Base-by-base conservation (phyloP, 2,113 vertebrate species). In the Microtus pennsylvanicus region DNA sequence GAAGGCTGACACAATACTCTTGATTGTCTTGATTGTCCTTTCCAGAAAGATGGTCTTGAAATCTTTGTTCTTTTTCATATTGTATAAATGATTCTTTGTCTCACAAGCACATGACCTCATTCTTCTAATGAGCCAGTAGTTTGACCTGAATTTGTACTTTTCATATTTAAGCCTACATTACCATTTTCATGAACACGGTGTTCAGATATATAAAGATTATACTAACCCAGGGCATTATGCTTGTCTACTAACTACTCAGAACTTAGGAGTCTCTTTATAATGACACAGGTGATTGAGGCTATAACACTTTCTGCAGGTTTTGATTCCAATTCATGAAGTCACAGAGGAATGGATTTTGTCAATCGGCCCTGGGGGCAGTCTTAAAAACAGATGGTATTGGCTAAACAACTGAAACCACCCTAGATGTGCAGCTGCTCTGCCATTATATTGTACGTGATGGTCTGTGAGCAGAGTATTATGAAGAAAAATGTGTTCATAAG, bases 321-420 rank as follows among this genome's bases (percentile, higher is more conserved):
- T 98, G 97, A 77, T 97, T 98, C 98, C 98, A 99, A 97, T 99
- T 99, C 99, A 99, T 99, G 93, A 99, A 99, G 0, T 98, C 98
- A 95, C 99, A 99, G 17, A 99, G 98, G 98, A 99, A 6, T 98
- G 98, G 47, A 98, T 98, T 67, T 99, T 99, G 28, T 98, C 97
- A 47, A 99, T 99, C 74, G 99, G 97, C 69, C 99, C 99, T 30
- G 99, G 98, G 1, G 99, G 99, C 98, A 99, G 99, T 90, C 98
- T 98, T 98, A 99, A 99, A 58, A 99, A 99, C 91, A 99, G 97
- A 96, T 99, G 99, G 89, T 99, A 99, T 99, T 99, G 69, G 99
- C 99, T 2, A 99, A 98, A 96, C 99, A 99, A 95, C 99, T 99
- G 92, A 99, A 98, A 98, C 99, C 99, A 65, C 98, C 98, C 9